Evolutionary conservation across 1,140 invertebrate genomes (phyloP).

Genomic region (Dufourea novaeangliae): DNA sequence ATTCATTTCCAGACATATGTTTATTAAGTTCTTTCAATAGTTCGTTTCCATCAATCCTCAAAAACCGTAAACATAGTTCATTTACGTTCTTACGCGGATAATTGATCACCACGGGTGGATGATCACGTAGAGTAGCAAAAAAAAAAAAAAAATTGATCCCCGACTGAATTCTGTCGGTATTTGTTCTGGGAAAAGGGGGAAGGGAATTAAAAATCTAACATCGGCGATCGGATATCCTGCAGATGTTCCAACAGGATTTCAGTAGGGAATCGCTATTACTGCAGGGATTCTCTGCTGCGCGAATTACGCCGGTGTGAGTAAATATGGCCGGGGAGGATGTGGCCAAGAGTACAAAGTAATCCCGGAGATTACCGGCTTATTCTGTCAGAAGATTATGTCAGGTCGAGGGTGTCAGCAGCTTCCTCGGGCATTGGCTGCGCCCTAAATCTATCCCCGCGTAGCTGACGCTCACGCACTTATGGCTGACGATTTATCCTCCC

Average conservation of each 20-base stretch:
- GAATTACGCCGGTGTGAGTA: conserved; percentile 72
- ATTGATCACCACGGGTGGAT: neutral
- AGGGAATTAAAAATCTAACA: conserved; percentile 54
- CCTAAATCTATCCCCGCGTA: conserved; percentile 28
- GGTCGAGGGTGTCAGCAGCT: conserved; percentile 80
- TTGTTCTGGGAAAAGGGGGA: neutral
- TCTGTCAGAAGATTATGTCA: conserved; percentile 81
- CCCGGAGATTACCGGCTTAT: conserved; percentile 81
- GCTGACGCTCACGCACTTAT: conserved; percentile 29
- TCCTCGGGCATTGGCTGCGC: conserved; percentile 66
- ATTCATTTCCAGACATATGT: too few relatives aligned
- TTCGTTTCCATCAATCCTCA: neutral
- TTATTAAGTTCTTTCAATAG: too few relatives aligned
- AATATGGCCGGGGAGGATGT: conserved; percentile 71
- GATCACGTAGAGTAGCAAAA: too few relatives aligned
- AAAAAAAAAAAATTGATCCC: too few relatives aligned
- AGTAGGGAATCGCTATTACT: conserved; percentile 62
- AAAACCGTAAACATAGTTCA: neutral
- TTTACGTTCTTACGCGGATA: neutral
- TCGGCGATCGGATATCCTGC: conserved; percentile 59
- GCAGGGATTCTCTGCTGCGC: conserved; percentile 64
- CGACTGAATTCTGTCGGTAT: neutral
- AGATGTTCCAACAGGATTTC: conserved; percentile 64
- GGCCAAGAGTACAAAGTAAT: conserved; percentile 77
- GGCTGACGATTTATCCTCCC: conserved; percentile 15